A percentile compares a stretch with the other conserved stretches of the same genome.
phyloP scores from a whole-genome alignment of 2,113 vertebrate genomes.

The Heptranchias perlo region DNA sequence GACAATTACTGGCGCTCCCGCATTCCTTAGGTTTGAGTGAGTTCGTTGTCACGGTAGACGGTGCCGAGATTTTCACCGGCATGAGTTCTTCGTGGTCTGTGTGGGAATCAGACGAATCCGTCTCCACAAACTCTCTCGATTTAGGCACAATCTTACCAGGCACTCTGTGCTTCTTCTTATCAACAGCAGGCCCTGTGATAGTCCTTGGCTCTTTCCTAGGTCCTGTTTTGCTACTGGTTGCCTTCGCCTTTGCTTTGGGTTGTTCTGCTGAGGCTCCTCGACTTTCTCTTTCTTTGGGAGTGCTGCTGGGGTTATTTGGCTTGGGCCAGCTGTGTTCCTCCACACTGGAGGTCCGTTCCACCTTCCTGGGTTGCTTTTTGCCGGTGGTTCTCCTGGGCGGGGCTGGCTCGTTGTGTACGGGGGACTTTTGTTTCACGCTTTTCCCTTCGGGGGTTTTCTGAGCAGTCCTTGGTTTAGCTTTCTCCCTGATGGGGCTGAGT shows the following conservation, averaged over 20 bases:
- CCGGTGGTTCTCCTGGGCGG: conserved; percentile 71
- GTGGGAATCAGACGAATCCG: conserved; percentile 87
- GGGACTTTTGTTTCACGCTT: conserved; percentile 78
- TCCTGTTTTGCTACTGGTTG: conserved; percentile 72
- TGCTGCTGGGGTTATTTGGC: conserved; percentile 73
- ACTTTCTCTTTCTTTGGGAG: conserved; percentile 82
- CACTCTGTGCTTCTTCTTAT: conserved; percentile 89
- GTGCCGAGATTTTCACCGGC: conserved; percentile 67
- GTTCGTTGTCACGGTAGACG: conserved; percentile 50
- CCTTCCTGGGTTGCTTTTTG: conserved; percentile 83
- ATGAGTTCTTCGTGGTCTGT: conserved; percentile 80
- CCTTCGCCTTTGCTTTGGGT: conserved; percentile 75
- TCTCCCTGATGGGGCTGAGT: conserved; percentile 73
- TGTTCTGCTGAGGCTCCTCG: conserved; percentile 65
- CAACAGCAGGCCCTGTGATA: conserved; percentile 55
- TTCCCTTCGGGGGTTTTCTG: conserved; percentile 80
- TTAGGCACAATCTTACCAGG: conserved; percentile 84
- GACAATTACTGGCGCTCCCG: conserved; percentile 55
- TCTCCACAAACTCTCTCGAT: conserved; percentile 92
- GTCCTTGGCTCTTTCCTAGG: conserved; percentile 87
- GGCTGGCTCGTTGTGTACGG: conserved; percentile 66
- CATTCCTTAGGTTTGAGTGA: conserved; percentile 60
- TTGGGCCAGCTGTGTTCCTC: conserved; percentile 80
- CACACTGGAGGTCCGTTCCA: conserved; percentile 71
- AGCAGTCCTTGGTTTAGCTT: conserved; percentile 73